phyloP scores from a whole-genome alignment of 2,888 invertebrate genomes.

The Linhomoeus sp. region DNA sequence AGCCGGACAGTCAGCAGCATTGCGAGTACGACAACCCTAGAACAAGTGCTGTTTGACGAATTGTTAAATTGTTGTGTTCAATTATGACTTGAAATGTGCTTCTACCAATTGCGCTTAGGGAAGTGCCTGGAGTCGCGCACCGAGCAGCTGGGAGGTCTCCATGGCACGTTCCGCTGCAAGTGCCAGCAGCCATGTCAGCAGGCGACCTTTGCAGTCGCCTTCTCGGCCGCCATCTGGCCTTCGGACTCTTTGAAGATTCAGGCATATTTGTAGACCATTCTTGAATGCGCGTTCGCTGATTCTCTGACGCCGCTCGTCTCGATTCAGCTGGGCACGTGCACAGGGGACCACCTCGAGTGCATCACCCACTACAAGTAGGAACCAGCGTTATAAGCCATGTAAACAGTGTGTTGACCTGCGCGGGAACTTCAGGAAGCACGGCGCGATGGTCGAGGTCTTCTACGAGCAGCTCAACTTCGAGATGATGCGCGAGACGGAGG shows the following conservation, averaged over 20 bases:
- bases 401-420: too few species aligned
- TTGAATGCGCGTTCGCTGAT: too few species aligned
- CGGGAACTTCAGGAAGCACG: constrained; percentile 2
- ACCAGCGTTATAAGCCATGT: neutral
- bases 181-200: constrained; percentile 24
- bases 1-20: constrained; percentile 11
- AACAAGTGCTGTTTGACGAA: constrained; percentile 8
- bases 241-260: neutral
- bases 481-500: constrained; percentile 2
- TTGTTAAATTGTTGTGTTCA: too few species aligned
- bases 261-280: neutral
- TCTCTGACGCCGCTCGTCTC: too few species aligned
- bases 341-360: constrained; percentile 14
- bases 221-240: neutral
- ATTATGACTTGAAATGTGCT: too few species aligned
- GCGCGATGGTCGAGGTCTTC: constrained; percentile 4
- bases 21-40: constrained; percentile 19
- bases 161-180: constrained; percentile 6
- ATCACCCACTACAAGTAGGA: constrained; percentile 19
- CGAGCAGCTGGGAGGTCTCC: constrained; percentile 13
- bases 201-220: constrained; percentile 13
- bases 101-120: too few species aligned
- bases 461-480: constrained; percentile 6
- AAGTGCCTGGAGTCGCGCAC: constrained; percentile 20
- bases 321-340: constrained; percentile 15